Base-by-base conservation (phyloP, 2,888 invertebrate species). In the Dioctria linearis region DNA sequence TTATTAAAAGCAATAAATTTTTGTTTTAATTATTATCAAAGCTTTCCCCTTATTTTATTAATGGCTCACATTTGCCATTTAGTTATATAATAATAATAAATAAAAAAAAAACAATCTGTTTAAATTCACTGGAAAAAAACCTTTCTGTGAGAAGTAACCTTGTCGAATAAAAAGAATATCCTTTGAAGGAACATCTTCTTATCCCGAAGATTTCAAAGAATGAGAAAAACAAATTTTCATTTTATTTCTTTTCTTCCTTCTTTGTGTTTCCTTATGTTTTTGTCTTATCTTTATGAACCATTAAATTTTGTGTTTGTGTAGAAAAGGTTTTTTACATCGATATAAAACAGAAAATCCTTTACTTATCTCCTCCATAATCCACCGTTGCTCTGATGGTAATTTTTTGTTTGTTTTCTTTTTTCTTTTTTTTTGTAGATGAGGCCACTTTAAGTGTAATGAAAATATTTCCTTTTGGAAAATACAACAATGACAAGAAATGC, bases 241-340 rank as follows among this genome's bases (percentile, higher is more conserved):
- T 73, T 73, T 73, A 49, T 39, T 57, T 57, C 49, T 25, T 59
- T 73, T 73, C 5, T 39, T 67, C 8, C 59, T 9, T 39, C 40
- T 73, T 73, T 73, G 57, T 59, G n/a, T 13, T 59, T 25, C 13
- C 59, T 51, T 73, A 73, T 57, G 57, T 39, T 42, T 73, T 37
- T 57, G 73, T 73, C 54, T 73, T 73, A 73, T 73, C 73, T 73
- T 73, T 73, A 73, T 73, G 57, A 73, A 57, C 73, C 73, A 73
- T 73, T 73, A 73, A 73, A 73, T 73, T 73, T 73, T 73, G 42
- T 57, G 57, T 73, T 59, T 57, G 57, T 57, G 9, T 40, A 40
- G 57, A 73, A 40, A 73, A 57, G 73, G 59, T 73, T n/a, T 73
- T 73, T 40, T 4, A n/a, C 40, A 54, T 57, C 40, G 54, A 57